Conservation (phyloP, 2,797 vertebrate species). For the Mormyrops boulengeri region DNA sequence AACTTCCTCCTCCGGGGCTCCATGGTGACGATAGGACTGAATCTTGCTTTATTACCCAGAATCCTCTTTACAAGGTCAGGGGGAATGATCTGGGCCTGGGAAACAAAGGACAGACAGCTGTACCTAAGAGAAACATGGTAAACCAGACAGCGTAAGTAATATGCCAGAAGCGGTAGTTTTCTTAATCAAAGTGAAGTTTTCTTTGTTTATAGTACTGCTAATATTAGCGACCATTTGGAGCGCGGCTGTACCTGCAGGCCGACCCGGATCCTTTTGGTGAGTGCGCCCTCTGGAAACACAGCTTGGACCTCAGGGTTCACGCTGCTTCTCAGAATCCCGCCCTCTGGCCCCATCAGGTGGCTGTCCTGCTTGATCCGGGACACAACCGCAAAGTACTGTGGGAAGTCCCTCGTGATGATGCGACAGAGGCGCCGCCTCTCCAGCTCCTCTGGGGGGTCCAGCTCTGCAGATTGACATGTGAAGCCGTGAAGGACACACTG, state of each 20-base stretch:
- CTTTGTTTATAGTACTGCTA: neutral
- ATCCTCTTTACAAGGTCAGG: slow-evolving; percentile 81
- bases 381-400: slow-evolving; percentile 94
- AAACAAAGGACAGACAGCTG: slow-evolving; percentile 11
- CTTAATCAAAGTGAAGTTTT: neutral
- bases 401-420: slow-evolving; percentile 93
- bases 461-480: slow-evolving; percentile 57
- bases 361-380: slow-evolving; percentile 95
- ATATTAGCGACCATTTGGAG: neutral
- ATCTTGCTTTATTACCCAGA: slow-evolving; percentile 89
- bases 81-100: slow-evolving; percentile 86
- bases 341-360: slow-evolving; percentile 89
- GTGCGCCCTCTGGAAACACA: slow-evolving; percentile 89
- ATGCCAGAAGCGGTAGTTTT: neutral
- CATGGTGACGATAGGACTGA: slow-evolving; percentile 90
- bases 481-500: slow-evolving; percentile 11
- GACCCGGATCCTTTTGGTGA: slow-evolving; percentile 91
- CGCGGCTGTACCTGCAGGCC: slow-evolving; percentile 78
- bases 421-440: slow-evolving; percentile 96
- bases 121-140: neutral
- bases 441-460: slow-evolving; percentile 87
- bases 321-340: slow-evolving; percentile 87
- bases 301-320: slow-evolving; percentile 91
- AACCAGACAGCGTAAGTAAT: neutral
- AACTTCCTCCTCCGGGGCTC: slow-evolving; percentile 94